Conservation (phyloP, 2,888 invertebrate species). For the Mesorhabditis belari region DNA sequence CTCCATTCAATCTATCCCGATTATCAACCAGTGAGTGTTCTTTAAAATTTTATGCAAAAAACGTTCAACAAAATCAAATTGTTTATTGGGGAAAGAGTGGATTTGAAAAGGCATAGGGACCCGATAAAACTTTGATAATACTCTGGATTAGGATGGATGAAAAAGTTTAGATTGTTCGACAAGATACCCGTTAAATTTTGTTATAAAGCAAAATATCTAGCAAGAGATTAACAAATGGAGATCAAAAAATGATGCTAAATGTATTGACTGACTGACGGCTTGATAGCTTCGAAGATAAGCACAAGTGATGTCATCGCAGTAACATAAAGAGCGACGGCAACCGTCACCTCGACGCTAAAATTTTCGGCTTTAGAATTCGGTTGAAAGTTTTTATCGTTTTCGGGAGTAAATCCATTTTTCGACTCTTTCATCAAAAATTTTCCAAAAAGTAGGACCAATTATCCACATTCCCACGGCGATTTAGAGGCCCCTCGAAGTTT, state of each 20-base stretch:
- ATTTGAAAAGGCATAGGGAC: not conserved
- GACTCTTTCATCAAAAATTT: no score
- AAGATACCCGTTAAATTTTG: no score
- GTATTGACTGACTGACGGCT: constrained; percentile 34
- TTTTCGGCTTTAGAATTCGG: not conserved
- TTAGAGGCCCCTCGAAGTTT: no score
- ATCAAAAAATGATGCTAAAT: no score
- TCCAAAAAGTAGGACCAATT: no score
- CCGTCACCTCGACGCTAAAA: constrained; percentile 24
- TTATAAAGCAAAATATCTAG: no score
- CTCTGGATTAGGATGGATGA: no score
- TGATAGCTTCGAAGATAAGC: constrained; percentile 35
- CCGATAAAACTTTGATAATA: no score
- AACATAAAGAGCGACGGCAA: constrained; percentile 26
- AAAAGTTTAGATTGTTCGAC: constrained; percentile 1
- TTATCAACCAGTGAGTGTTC: constrained; percentile 6
- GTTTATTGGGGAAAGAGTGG: not conserved
- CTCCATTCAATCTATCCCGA: constrained; percentile 18
- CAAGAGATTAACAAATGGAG: no score
- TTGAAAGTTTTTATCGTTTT: no score
- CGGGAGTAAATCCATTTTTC: no score
- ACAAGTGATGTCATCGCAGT: constrained; percentile 33
- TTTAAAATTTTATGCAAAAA: not conserved
- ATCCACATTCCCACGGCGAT: no score
- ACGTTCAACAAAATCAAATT: not conserved